Conservation (phyloP, 2,797 vertebrate genomes). For the Myioborus melanocephalus region DNA sequence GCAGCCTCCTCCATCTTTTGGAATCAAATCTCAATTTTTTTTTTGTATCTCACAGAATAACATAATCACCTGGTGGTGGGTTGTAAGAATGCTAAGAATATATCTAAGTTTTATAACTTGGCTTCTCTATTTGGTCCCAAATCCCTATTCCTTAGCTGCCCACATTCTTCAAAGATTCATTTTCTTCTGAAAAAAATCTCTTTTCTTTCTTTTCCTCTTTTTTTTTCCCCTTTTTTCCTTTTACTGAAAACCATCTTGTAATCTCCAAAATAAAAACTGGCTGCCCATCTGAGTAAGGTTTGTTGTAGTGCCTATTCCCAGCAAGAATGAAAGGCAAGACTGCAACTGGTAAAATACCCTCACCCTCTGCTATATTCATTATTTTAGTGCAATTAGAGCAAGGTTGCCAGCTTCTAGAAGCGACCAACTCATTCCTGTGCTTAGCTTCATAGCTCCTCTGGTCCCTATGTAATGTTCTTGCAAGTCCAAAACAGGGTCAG, state of each 20-base stretch:
- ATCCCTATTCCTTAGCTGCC: not conserved
- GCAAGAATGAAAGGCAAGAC: not conserved
- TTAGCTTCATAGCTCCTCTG: not conserved
- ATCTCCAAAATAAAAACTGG: not conserved
- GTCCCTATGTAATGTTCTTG: not conserved
- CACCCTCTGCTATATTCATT: not conserved
- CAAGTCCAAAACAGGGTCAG: not conserved
- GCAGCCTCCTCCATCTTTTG: not conserved
- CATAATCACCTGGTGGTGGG: not conserved
- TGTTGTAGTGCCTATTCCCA: not conserved
- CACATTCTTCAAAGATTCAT: not conserved
- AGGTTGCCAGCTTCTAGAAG: not conserved
- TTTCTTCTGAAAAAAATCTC: not conserved
- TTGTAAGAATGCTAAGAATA: not conserved
- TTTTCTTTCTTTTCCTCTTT: fast-evolving
- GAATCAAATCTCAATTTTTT: not conserved
- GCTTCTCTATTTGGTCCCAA: not conserved
- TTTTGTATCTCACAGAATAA: not conserved
- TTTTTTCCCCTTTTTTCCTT: not conserved
- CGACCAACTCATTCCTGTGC: not conserved
- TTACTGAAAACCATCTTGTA: not conserved
- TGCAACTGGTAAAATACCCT: not conserved
- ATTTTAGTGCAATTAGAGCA: not conserved
- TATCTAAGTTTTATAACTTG: not conserved
- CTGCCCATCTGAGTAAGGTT: not conserved